Conservation (phyloP, 2,888 invertebrate species). For the Cheilosia vernalis region DNA sequence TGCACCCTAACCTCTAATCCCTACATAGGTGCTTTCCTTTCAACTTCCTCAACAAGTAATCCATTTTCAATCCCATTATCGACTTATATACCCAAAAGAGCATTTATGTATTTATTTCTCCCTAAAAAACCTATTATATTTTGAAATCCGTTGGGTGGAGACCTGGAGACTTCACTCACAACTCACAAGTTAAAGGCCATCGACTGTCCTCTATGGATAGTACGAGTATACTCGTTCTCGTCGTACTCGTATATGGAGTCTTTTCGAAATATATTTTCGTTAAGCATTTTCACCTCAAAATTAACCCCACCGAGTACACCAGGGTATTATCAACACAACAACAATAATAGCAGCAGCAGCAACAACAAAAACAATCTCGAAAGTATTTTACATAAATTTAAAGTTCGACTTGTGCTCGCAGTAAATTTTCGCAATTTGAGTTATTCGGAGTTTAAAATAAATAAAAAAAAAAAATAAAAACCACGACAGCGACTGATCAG, state of each 20-base stretch:
- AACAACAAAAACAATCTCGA: conserved; percentile 21
- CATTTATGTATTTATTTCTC: background rate
- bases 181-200: conserved; percentile 2
- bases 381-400: conserved; percentile 69
- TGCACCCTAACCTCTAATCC: conserved; percentile 35
- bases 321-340: background rate
- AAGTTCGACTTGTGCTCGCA: conserved; percentile 65
- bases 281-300: conserved; percentile 47
- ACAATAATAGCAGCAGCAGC: background rate
- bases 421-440: conserved; percentile 68
- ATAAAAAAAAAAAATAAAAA: conserved; percentile 25
- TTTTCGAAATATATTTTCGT: conserved; percentile 22
- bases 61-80: conserved; percentile 45
- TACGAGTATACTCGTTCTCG: too few species aligned
- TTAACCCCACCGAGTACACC: conserved; percentile 24
- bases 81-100: conserved; percentile 13
- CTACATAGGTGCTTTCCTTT: conserved; percentile 7
- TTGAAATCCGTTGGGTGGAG: background rate
- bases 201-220: background rate
- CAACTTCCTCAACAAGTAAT: conserved; percentile 10
- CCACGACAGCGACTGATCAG: conserved; percentile 61
- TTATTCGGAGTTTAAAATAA: conserved; percentile 55
- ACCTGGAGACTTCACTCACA: background rate
- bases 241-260: background rate
- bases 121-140: conserved; percentile 2